These are phyloP conservation scores for Drosophila stalkeri DNA, from an alignment of 2,888 invertebrate genomes.

Conservation along the genomic window DNA sequence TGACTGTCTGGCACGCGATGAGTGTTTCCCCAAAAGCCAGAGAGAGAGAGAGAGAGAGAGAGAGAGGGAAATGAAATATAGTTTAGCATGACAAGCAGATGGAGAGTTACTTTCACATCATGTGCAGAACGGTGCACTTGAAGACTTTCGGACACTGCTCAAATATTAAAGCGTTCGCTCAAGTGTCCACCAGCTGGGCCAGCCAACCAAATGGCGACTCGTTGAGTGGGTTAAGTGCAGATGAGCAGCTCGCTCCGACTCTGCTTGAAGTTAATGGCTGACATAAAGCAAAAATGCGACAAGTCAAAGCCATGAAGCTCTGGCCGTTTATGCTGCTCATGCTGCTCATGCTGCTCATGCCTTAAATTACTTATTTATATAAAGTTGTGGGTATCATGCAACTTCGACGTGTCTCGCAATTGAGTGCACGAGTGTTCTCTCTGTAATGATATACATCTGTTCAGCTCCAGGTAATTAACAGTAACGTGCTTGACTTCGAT, in stretches of 20 bases:
- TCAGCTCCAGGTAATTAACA: conserved; percentile 25
- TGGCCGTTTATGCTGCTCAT: conserved; percentile 23
- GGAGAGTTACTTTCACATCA: conserved; percentile 48
- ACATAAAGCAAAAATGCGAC: conserved; percentile 54
- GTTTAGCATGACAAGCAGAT: conserved; percentile 17
- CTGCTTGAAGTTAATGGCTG: conserved; percentile 54
- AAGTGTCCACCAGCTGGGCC: conserved; percentile 31
- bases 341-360: conserved; percentile 27
- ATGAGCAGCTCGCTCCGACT: conserved; percentile 53
- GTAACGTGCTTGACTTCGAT: background rate
- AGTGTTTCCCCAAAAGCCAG: conserved; percentile 24
- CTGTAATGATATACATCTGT: conserved; percentile 20
- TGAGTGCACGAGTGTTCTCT: conserved; percentile 8
- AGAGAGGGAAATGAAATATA: conserved; percentile 34
- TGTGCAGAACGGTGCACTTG: conserved; percentile 42
- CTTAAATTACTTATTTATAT: conserved; percentile 42
- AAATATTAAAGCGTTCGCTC: conserved; percentile 49
- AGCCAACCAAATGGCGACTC: conserved; percentile 33
- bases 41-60: background rate
- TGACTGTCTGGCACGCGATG: conserved; percentile 58
- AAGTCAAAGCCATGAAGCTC: conserved; percentile 45
- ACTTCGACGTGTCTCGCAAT: conserved; percentile 23
- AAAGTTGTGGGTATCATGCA: conserved; percentile 2
- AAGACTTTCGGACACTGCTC: conserved; percentile 37
- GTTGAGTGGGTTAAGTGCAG: conserved; percentile 58